A percentile compares a stretch with the other conserved stretches of the same genome.
Conservation (phyloP, 2,888 invertebrate species). For the Strigamia maritima region DNA sequence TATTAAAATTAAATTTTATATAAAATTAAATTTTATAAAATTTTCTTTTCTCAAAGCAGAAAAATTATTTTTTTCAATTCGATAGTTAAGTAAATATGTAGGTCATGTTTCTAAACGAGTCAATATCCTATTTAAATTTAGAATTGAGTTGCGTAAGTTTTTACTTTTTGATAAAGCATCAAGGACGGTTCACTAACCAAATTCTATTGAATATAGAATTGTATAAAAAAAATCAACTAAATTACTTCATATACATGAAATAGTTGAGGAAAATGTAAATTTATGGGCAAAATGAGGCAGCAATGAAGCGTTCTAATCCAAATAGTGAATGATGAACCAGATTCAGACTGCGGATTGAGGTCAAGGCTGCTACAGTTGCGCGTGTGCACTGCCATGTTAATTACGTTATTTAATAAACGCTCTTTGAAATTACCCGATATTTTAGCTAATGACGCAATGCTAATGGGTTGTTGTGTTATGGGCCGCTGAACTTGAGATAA, state of each 20-base stretch:
- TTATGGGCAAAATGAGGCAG: background rate
- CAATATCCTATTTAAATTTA: background rate
- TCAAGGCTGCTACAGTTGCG: background rate
- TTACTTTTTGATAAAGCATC: background rate
- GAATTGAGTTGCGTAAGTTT: background rate
- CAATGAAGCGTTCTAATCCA: background rate
- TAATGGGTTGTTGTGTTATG: background rate
- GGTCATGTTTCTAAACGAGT: background rate
- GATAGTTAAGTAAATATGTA: background rate
- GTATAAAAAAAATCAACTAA: background rate
- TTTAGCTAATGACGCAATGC: background rate
- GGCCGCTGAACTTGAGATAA: background rate
- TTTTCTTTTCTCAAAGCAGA: too few species aligned
- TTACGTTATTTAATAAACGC: background rate
- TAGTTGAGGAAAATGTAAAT: too few species aligned
- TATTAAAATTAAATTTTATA: too few species aligned
- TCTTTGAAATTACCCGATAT: background rate
- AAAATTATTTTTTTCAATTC: too few species aligned
- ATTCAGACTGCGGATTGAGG: background rate
- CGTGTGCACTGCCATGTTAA: background rate
- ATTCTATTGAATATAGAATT: background rate
- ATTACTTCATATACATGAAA: too few species aligned
- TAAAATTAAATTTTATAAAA: too few species aligned
- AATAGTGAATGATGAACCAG: background rate
- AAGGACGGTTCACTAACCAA: background rate